Evolutionary conservation across 1,140 invertebrate genomes (phyloP), one percentile per base, ranked within the genome.

Genomic region (Sipha flava): DNA sequence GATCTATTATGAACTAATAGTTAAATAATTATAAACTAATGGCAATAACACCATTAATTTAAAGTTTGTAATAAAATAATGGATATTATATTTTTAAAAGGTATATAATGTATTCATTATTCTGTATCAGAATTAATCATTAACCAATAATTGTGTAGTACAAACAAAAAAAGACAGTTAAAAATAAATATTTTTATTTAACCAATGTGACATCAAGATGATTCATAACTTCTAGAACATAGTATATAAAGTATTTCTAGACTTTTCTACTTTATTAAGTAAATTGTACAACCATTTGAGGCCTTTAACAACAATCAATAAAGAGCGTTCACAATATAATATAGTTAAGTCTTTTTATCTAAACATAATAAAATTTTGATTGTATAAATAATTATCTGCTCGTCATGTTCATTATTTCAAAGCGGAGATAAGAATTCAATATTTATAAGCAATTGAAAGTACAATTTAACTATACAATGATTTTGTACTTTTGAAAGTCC

Each of bases 171-270:
- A 66, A 26, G 37, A 2, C 64, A 43, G 6, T 66, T 66, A 66
- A 66, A 66, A 66, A 66, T 66, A 66, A 66, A 66, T 66, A 66
- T 10, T 66, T 66, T 66, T 66, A 66, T 66, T 66, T 43, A 66
- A 43, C 64, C 34, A 34, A 66, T 66, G 62, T 40, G 62, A 66
- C 62, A 66, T 66, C 21, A 26, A 43, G 18, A 64, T 34, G 34
- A 66, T 66, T 29, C 34, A 66, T 66, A 43, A 43, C 64, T 43
- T 40, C 37, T 66, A 66, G 64, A 66, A 66, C 64, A 66, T 66
- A 66, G 40, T 66, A 66, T 66, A 66, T 40, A 66, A 66, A 40
- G 64, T 66, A 66, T 26, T 43, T 43, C 64, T 66, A 66, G 34
- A 66, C 34, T 66, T n/a, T 40, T 66, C n/a, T 66, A 66, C 40